Evolutionary conservation across 2,113 vertebrate genomes (phyloP), one percentile per base, ranked within the genome.

Genomic region (Cynocephalus volans): DNA sequence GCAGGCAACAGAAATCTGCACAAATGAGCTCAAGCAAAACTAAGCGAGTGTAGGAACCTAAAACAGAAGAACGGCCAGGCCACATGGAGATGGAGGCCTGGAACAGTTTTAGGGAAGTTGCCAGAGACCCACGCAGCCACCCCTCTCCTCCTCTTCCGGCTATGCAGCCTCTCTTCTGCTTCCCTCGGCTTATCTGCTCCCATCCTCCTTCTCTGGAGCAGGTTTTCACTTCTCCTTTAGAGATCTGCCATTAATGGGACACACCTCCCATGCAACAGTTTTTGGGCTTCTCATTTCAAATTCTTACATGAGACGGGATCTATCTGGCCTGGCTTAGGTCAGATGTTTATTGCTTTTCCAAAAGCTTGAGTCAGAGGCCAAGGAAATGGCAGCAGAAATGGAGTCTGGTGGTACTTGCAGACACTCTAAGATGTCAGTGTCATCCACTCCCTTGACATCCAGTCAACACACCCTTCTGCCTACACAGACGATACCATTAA

Each of bases 231-330:
- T 76, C 28, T 11, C 6, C 70, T 56, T 65, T 60, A 73, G 41
- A 73, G 12, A 24, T 88, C 52, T 76, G 36, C 80, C 19, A 13
- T 88, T 84, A 17, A 84, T 79, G 33, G 89, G 50, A 80, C 33
- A 60, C 12, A 75, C 21, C 24, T 69, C 67, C n/a, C 56, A 62
- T n/a, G 1, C 18, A 28, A 65, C 1, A 8, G 5, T 88, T 41
- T 83, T 50, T 93, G 18, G 79, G 50, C 54, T 84, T 84, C 52
- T 80, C 50, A 62, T 91, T 91, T 96, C 33, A 67, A 41, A 88
- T 88, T 88, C 70, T 12, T 36, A 21, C 0, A 0, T 13, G 11
- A 62, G 58, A 84, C 36, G 88, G 19, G 62, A 70, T 62, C 50
- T 14, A 7, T 56, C 33, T 79, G 56, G 19, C 28, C 45, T 54